Conservation (phyloP, 2,888 invertebrate species). For the Sphaerophoria taeniata region DNA sequence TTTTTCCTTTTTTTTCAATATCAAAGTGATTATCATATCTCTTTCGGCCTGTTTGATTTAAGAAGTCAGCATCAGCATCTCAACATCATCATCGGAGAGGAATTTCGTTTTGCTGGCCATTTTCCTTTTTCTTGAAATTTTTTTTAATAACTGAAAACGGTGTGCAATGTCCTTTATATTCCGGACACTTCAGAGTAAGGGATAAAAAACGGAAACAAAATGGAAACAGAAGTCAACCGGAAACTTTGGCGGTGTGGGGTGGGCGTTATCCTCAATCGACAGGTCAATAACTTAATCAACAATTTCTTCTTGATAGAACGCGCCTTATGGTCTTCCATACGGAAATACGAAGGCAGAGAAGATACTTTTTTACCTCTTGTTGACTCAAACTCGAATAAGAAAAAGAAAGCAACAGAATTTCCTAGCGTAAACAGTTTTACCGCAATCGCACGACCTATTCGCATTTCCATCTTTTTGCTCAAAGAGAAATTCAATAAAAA, state of each 20-base stretch:
- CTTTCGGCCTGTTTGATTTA: conserved; percentile 41
- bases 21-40: conserved; percentile 72
- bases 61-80: conserved; percentile 56
- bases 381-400: conserved; percentile 7
- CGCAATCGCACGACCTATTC: conserved; percentile 60
- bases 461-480: conserved; percentile 37
- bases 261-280: conserved; percentile 48
- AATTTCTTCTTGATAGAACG: conserved; percentile 39
- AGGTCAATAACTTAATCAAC: conserved; percentile 72
- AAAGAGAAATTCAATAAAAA: conserved; percentile 14
- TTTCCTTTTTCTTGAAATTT: conserved; percentile 13
- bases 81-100: conserved; percentile 36
- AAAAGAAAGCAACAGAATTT: conserved; percentile 39
- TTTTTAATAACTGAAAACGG: conserved; percentile 64
- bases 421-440: conserved; percentile 64
- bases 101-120: conserved; percentile 39
- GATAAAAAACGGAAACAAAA: conserved; percentile 2
- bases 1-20: conserved; percentile 56
- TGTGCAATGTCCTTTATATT: conserved; percentile 52
- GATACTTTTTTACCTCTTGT: conserved; percentile 46
- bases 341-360: conserved; percentile 11
- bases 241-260: conserved; percentile 22
- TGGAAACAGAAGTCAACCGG: conserved; percentile 27
- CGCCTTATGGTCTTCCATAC: neutral
- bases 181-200: conserved; percentile 44